phyloP scores from a whole-genome alignment of 2,113 vertebrate species.

The Dicentrarchus labrax region DNA sequence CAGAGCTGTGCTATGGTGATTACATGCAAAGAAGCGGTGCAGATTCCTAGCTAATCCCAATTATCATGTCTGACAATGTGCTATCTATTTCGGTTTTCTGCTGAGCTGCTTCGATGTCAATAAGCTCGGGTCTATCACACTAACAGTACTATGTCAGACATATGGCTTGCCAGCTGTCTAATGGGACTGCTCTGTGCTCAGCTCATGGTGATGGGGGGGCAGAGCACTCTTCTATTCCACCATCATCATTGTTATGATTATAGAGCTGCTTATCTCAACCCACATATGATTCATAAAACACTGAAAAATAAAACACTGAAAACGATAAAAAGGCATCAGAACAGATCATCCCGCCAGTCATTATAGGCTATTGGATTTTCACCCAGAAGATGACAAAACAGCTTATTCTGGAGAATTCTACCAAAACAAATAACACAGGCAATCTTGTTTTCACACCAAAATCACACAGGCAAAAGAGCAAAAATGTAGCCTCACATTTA shows the following conservation, averaged over 20 bases:
- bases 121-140: slow-evolving; percentile 53
- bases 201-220: slow-evolving; percentile 46
- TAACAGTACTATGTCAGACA: slow-evolving; percentile 62
- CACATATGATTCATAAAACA: slow-evolving; percentile 72
- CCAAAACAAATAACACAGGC: slow-evolving; percentile 62
- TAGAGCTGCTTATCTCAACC: slow-evolving; percentile 65
- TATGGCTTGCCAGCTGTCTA: slow-evolving; percentile 70
- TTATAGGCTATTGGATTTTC: slow-evolving; percentile 65
- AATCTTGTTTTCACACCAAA: slow-evolving; percentile 67
- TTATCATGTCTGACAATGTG: slow-evolving; percentile 49
- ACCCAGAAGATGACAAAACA: slow-evolving; percentile 56
- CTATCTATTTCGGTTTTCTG: slow-evolving; percentile 58
- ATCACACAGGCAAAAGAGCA: slow-evolving; percentile 53
- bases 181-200: slow-evolving; percentile 60
- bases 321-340: slow-evolving; percentile 63
- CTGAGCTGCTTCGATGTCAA: slow-evolving; percentile 62
- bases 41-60: slow-evolving; percentile 54
- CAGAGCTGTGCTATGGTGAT: slow-evolving; percentile 12
- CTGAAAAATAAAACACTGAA: slow-evolving; percentile 59
- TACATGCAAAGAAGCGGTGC: slow-evolving; percentile 30
- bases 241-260: slow-evolving; percentile 67
- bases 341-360: slow-evolving; percentile 65
- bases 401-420: slow-evolving; percentile 55
- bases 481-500: slow-evolving; percentile 58
- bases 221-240: slow-evolving; percentile 47